Percentiles rank a stretch among this genome's conserved stretches.
Conservation (phyloP, 2,113 vertebrate species). For the Phyllostomus discolor region DNA sequence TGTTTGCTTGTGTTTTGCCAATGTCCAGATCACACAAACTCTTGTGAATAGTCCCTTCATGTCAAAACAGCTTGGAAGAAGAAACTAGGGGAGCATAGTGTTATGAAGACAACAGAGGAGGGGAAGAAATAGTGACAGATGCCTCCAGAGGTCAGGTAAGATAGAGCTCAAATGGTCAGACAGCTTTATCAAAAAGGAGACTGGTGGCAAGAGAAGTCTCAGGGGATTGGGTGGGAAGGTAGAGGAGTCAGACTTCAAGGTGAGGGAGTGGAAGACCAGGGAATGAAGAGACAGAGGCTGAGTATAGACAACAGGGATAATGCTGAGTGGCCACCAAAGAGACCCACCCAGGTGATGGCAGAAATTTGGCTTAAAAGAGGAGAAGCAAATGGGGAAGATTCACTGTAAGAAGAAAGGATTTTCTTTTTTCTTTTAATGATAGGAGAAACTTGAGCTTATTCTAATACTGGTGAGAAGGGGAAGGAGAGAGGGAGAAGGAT, state of each 20-base stretch:
- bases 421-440: neutral
- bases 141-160: neutral
- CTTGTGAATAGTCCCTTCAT: neutral
- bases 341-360: neutral
- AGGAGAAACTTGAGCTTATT: neutral
- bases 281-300: neutral
- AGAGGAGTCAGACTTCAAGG: neutral
- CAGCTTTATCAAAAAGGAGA: neutral
- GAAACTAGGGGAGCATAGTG: neutral
- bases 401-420: neutral
- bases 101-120: neutral
- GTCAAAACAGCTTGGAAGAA: neutral
- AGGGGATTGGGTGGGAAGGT: neutral
- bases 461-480: neutral
- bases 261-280: neutral
- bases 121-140: neutral
- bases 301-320: neutral
- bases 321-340: neutral
- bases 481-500: neutral
- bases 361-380: neutral
- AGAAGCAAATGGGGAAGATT: neutral
- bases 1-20: neutral
- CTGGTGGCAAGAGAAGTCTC: neutral
- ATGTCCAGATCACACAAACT: neutral
- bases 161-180: neutral